phyloP scores from a whole-genome alignment of 2,797 vertebrate species.

The Rhinophrynus dorsalis region DNA sequence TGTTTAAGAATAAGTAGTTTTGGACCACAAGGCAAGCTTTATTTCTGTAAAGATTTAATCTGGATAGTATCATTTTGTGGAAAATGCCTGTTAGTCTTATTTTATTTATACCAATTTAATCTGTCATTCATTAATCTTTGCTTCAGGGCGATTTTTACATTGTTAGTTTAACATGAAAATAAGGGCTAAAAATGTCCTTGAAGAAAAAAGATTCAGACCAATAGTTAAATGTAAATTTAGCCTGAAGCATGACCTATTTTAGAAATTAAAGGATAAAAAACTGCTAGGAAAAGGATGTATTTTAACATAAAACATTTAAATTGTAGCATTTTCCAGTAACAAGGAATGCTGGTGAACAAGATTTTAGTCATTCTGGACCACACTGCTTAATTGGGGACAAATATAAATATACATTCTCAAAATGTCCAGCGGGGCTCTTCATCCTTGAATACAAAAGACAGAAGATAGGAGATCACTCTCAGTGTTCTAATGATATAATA shows the following conservation, averaged over 20 bases:
- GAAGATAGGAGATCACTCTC: too few relatives aligned
- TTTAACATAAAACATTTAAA: conserved; percentile 48
- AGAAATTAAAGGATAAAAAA: conserved; percentile 55
- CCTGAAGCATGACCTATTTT: conserved; percentile 52
- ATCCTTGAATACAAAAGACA: too few relatives aligned
- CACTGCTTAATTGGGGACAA: too few relatives aligned
- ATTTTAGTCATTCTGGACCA: too few relatives aligned
- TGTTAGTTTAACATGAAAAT: conserved; percentile 17
- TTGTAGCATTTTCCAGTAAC: conserved; percentile 20
- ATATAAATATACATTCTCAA: too few relatives aligned
- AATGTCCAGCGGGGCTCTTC: too few relatives aligned
- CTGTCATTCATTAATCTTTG: conserved; percentile 64
- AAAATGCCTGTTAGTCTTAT: conserved; percentile 67
- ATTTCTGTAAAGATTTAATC: conserved; percentile 65
- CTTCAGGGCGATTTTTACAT: conserved; percentile 69
- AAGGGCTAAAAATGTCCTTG: conserved; percentile 64
- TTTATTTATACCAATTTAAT: conserved; percentile 71
- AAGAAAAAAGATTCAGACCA: conserved; percentile 59
- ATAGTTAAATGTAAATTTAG: conserved; percentile 63
- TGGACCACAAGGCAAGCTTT: conserved; percentile 56
- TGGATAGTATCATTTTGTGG: conserved; percentile 60
- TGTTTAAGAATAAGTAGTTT: conserved; percentile 59
- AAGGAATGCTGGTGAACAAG: too few relatives aligned
- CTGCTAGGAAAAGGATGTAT: conserved; percentile 47
- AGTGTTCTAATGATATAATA: too few relatives aligned